These are phyloP conservation scores for Theretra japonica DNA, from an alignment of 2,888 invertebrate species.

Conservation along the genomic window DNA sequence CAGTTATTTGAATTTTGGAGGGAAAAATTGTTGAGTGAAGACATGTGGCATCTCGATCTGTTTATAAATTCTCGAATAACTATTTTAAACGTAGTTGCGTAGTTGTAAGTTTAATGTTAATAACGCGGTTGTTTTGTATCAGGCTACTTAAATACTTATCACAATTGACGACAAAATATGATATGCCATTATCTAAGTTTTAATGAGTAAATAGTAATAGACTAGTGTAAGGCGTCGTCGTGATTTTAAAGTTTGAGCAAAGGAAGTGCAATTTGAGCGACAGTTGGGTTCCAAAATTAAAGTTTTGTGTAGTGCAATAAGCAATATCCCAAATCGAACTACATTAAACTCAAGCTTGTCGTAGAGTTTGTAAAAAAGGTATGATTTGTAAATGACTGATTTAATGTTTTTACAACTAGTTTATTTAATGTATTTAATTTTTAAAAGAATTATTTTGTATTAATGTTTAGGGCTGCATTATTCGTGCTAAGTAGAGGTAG, in stretches of 20 bases:
- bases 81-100: constrained; percentile 36
- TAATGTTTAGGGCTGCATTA: constrained; percentile 54
- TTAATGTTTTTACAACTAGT: constrained; percentile 68
- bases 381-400: constrained; percentile 78
- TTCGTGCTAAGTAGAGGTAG: constrained; percentile 67
- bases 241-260: not conserved
- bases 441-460: constrained; percentile 56
- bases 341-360: constrained; percentile 44
- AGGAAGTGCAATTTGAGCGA: constrained; percentile 13
- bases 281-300: not conserved
- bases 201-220: constrained; percentile 43
- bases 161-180: constrained; percentile 36
- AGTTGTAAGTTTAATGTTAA: constrained; percentile 31
- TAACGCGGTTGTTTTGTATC: constrained; percentile 27
- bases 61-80: constrained; percentile 37
- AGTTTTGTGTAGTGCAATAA: constrained; percentile 57
- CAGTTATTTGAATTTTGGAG: constrained; percentile 12
- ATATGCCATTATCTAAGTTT: constrained; percentile 58
- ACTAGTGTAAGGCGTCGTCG: constrained; percentile 5
- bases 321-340: constrained; percentile 57
- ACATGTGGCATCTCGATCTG: constrained; percentile 33
- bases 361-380: constrained; percentile 59
- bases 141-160: constrained; percentile 45
- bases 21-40: constrained; percentile 22
- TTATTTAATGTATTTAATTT: constrained; percentile 72